Conservation (phyloP, 2,113 vertebrate species). For the Sturnira hondurensis region DNA sequence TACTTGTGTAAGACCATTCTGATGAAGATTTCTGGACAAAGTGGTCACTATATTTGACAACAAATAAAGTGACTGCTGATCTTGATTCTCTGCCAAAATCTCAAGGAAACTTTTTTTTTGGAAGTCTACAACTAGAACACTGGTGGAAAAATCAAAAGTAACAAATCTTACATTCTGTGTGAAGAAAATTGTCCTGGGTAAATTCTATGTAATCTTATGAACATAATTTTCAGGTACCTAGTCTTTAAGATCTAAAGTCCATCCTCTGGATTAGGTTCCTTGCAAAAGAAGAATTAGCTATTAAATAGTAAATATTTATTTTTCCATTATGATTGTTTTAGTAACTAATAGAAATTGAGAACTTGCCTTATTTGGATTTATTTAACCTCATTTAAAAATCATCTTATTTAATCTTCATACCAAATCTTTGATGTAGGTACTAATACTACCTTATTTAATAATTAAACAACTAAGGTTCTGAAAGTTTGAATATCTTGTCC, state of each 20-base stretch:
- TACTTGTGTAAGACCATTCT: neutral
- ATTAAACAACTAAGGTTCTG: neutral
- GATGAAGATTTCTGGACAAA: slow-evolving; percentile 14
- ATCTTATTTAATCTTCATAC: neutral
- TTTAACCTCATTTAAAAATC: neutral
- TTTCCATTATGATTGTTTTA: neutral
- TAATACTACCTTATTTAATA: slow-evolving; percentile 13
- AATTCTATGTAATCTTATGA: neutral
- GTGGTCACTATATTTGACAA: neutral
- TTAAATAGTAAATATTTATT: neutral
- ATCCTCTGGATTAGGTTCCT: neutral
- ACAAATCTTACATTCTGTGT: slow-evolving; percentile 11
- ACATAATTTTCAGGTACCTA: neutral
- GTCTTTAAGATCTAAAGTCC: neutral
- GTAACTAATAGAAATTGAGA: neutral
- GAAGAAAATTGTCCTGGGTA: neutral
- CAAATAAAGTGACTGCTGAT: slow-evolving; percentile 6
- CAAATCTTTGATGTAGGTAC: neutral
- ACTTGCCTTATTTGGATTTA: neutral
- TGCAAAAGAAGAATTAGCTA: neutral
- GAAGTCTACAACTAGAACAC: neutral
- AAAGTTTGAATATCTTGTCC: neutral
- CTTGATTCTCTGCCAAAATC: slow-evolving; percentile 34
- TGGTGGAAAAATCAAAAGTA: slow-evolving; percentile 21
- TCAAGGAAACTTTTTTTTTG: slow-evolving; percentile 35